Evolutionary conservation across 1,140 invertebrate species (phyloP).

Genomic region (Stenopsyche tienmushanensis): DNA sequence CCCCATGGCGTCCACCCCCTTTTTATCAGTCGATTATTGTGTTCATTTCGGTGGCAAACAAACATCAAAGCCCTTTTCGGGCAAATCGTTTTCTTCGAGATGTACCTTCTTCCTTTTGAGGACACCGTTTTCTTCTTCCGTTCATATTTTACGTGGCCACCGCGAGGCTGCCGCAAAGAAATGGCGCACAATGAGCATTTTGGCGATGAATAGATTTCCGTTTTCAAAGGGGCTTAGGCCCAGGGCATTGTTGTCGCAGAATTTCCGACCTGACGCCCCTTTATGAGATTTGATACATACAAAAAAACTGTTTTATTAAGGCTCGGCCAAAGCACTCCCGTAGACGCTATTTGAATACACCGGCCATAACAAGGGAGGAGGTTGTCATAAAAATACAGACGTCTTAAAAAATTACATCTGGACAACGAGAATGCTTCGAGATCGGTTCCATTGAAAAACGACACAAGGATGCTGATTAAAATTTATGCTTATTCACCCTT

Average conservation of each 20-base stretch:
- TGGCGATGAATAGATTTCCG: constrained; percentile 26
- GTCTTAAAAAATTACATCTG: too few species aligned
- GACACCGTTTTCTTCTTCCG: background rate
- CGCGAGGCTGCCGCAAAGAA: too few species aligned
- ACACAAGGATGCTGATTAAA: too few species aligned
- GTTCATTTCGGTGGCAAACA: constrained; percentile 10
- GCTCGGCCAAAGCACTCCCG: too few species aligned
- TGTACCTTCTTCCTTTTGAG: background rate
- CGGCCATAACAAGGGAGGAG: too few species aligned
- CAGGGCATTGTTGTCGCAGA: constrained; percentile 14
- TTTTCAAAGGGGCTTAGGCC: constrained; percentile 10
- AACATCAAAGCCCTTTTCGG: constrained; percentile 6
- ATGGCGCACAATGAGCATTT: constrained; percentile 21
- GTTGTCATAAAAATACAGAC: too few species aligned
- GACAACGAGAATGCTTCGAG: too few species aligned
- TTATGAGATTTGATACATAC: constrained; percentile 14
- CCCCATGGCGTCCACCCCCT: background rate
- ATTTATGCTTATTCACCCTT: too few species aligned
- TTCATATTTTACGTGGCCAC: constrained; percentile 12
- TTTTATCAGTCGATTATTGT: constrained; percentile 5
- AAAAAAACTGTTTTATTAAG: too few species aligned
- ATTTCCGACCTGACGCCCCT: constrained; percentile 18
- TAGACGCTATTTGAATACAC: too few species aligned
- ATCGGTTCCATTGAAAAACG: too few species aligned
- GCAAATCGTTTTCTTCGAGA: constrained; percentile 2